A percentile compares a stretch with the other conserved stretches of the same genome.
These are phyloP conservation scores for Geothlypis trichas DNA, from an alignment of 2,113 vertebrate genomes.

Conservation along the genomic window DNA sequence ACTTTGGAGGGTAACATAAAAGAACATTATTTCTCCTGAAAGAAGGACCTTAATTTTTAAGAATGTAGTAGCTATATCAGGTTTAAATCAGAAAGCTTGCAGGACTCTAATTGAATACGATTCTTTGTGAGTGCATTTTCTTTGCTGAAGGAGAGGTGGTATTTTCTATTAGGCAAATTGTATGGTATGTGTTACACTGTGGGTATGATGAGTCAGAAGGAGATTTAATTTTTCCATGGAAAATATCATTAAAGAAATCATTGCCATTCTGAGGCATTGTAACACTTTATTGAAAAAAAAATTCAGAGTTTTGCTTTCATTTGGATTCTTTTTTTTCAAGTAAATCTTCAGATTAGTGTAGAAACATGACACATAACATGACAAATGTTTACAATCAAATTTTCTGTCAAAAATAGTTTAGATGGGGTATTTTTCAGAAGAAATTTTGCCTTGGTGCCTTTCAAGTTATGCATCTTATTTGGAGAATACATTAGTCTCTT, in stretches of 20 bases:
- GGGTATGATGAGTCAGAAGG: background rate
- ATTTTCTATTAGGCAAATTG: constrained; percentile 26
- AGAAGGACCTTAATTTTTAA: background rate
- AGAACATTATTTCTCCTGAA: background rate
- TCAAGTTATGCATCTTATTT: background rate
- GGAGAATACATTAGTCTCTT: background rate
- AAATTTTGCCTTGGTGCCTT: background rate
- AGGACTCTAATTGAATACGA: constrained; percentile 26
- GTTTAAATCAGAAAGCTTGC: background rate
- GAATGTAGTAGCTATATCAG: background rate
- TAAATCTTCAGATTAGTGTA: background rate
- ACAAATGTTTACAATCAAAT: background rate
- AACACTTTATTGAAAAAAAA: background rate
- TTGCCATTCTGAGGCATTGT: background rate
- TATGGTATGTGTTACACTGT: background rate
- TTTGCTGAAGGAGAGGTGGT: background rate
- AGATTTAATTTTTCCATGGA: background rate
- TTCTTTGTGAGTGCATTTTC: background rate
- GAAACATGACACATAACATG: background rate
- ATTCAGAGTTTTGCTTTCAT: background rate
- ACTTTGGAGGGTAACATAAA: background rate
- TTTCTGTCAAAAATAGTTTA: constrained; percentile 4
- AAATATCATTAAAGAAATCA: constrained; percentile 15
- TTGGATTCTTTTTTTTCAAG: background rate
- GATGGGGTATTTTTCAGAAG: background rate